A percentile compares a stretch with the other conserved stretches of the same genome.
Conservation (phyloP, 2,113 vertebrate genomes). For the Cryptotis parvus region DNA sequence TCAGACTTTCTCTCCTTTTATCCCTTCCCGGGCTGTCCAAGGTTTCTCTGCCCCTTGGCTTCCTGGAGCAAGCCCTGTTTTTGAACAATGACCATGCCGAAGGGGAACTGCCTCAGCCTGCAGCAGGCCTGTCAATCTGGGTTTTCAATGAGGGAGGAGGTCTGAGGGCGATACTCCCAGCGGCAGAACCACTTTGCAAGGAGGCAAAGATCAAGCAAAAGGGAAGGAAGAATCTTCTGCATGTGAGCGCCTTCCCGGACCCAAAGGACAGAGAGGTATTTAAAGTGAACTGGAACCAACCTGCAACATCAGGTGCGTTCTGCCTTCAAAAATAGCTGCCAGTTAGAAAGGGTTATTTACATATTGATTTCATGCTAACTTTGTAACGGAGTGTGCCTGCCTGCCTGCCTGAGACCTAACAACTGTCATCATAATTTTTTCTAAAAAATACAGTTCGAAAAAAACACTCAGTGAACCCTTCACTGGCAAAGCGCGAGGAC, state of each 20-base stretch:
- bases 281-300: slow-evolving; percentile 84
- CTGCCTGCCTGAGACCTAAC: slow-evolving; percentile 82
- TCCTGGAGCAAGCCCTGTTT: background rate
- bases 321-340: slow-evolving; percentile 83
- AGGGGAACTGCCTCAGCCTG: background rate
- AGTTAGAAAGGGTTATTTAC: slow-evolving; percentile 83
- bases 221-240: background rate
- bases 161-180: background rate
- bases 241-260: slow-evolving; percentile 32
- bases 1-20: slow-evolving; percentile 15
- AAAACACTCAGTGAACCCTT: slow-evolving; percentile 54
- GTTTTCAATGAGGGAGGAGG: slow-evolving; percentile 66
- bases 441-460: slow-evolving; percentile 75
- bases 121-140: slow-evolving; percentile 46
- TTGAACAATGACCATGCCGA: slow-evolving; percentile 59
- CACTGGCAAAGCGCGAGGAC: slow-evolving; percentile 58
- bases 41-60: background rate
- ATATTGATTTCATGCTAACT: slow-evolving; percentile 83
- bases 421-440: slow-evolving; percentile 78
- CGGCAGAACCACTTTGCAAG: background rate
- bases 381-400: slow-evolving; percentile 75
- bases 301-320: slow-evolving; percentile 84
- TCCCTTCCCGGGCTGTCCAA: background rate
- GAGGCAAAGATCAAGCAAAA: slow-evolving; percentile 61
- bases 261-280: slow-evolving; percentile 80